Evolutionary conservation across 1,140 invertebrate species (phyloP).

Genomic region (silkworm (Bombyx mori)): ASM3026992v2 NC_085109.1:6989501-6990000

Average conservation of each 20-base stretch:
- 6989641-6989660: conserved; percentile 49
- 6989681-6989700: conserved; percentile 72
- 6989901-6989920: conserved; percentile 49
- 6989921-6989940: conserved; percentile 45
- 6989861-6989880: conserved; percentile 39
- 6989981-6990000: conserved; percentile 46
- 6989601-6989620: background rate
- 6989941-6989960: conserved; percentile 35
- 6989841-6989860: background rate
- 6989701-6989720: conserved; percentile 73
- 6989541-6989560: no score
- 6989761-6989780: conserved; percentile 63
- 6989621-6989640: conserved; percentile 38
- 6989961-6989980: conserved; percentile 38
- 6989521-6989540: no score
- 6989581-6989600: no score
- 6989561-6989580: no score
- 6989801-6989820: conserved; percentile 14
- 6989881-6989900: conserved; percentile 42
- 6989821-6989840: background rate
- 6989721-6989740: conserved; percentile 78
- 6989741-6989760: conserved; percentile 77
- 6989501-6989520: conserved; percentile 1
- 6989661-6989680: conserved; percentile 62
- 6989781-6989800: conserved; percentile 50